Conservation (phyloP, 2,888 invertebrate species). For the Resseliella maxima region DNA sequence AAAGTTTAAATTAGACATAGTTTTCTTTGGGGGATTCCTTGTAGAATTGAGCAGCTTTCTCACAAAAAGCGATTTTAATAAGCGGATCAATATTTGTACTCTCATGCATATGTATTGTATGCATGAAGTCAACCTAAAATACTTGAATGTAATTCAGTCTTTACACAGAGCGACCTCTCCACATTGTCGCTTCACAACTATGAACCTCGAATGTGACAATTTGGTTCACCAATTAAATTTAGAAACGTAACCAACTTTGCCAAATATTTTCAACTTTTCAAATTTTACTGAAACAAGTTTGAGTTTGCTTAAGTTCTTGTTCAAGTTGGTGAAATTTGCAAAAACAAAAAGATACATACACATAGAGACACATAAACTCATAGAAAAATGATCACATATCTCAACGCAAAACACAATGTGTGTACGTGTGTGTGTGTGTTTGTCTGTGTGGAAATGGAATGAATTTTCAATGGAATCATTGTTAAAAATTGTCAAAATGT, state of each 20-base stretch:
- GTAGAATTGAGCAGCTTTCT: background rate
- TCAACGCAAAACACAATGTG: too few relatives aligned
- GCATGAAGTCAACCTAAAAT: conserved; percentile 16
- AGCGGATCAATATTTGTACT: conserved; percentile 46
- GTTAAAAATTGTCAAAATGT: too few relatives aligned
- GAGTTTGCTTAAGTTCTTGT: background rate
- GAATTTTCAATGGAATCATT: too few relatives aligned
- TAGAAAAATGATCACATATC: too few relatives aligned
- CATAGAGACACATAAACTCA: background rate
- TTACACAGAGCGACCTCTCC: too few relatives aligned
- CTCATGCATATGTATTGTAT: conserved; percentile 44
- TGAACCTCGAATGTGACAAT: conserved; percentile 26
- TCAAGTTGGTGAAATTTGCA: background rate
- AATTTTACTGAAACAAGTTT: conserved; percentile 12
- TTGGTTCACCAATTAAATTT: conserved; percentile 53
- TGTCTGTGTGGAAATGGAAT: too few relatives aligned
- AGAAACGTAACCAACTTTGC: conserved; percentile 40
- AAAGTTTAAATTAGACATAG: conserved; percentile 27
- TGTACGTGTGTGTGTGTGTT: too few relatives aligned
- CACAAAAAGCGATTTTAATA: conserved; percentile 40
- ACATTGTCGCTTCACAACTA: too few relatives aligned
- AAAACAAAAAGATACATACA: background rate
- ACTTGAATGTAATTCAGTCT: background rate
- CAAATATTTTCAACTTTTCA: conserved; percentile 7
- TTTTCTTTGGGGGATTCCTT: background rate